Percentiles rank a stretch among this genome's conserved stretches.
Conservation (phyloP, 2,113 vertebrate species). For the Castor canadensis region DNA sequence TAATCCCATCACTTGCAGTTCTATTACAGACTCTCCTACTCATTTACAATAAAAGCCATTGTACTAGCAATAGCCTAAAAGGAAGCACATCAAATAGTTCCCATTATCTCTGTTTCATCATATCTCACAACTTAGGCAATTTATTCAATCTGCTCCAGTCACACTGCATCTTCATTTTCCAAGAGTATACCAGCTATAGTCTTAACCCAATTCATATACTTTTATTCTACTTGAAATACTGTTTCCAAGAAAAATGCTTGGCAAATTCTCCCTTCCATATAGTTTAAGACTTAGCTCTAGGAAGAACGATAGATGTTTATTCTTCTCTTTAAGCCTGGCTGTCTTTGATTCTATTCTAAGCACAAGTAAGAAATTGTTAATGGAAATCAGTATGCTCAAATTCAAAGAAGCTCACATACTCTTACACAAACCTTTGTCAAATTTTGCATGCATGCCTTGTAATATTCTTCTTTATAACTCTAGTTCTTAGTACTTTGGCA, state of each 20-base stretch:
- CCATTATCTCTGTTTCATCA: background rate
- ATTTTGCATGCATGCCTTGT: background rate
- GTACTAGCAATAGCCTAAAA: background rate
- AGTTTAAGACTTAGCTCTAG: background rate
- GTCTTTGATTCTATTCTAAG: background rate
- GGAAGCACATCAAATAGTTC: background rate
- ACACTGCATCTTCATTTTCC: background rate
- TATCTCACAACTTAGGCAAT: accelerated
- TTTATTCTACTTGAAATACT: background rate
- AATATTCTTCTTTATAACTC: background rate
- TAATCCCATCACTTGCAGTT: background rate
- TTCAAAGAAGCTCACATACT: background rate
- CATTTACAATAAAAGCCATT: background rate
- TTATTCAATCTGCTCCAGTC: background rate
- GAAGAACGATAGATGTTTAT: background rate
- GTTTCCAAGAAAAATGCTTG: background rate
- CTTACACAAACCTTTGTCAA: background rate
- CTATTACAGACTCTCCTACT: background rate
- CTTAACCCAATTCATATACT: background rate
- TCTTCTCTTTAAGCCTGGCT: background rate
- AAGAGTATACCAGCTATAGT: background rate
- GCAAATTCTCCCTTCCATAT: background rate
- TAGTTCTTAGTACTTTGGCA: background rate
- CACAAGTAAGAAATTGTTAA: background rate
- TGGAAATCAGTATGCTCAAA: background rate